A percentile compares a stretch with the other conserved stretches of the same genome.
Evolutionary conservation across 2,113 vertebrate species (phyloP).

Genomic region (Dasyurus viverrinus): DNA sequence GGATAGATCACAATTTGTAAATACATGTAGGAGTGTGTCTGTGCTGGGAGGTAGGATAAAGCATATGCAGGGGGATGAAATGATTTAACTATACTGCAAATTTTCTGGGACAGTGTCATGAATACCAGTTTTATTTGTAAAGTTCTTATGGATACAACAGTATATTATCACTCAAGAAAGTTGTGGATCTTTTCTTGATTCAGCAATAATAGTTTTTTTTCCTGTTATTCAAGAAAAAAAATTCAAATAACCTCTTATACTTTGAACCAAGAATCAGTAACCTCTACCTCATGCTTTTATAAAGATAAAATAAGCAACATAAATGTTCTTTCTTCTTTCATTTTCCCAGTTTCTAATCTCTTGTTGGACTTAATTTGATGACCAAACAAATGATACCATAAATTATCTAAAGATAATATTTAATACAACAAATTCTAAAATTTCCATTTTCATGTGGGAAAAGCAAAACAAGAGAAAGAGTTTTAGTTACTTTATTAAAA

Average conservation of each 20-base stretch:
- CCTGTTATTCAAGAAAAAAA: not conserved
- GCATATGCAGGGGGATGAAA: not conserved
- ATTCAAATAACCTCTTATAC: not conserved
- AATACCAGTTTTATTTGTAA: not conserved
- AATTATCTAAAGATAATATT: not conserved
- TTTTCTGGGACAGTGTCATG: not conserved
- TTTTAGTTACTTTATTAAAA: conserved; percentile 70
- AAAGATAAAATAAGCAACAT: not conserved
- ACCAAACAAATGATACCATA: not conserved
- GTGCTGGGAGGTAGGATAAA: not conserved
- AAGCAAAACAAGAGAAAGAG: not conserved
- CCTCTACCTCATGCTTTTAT: not conserved
- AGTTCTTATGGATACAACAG: not conserved
- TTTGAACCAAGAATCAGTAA: not conserved
- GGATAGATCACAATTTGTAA: not conserved
- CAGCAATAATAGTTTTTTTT: not conserved
- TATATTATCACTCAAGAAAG: not conserved
- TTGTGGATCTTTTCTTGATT: not conserved
- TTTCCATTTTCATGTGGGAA: not conserved
- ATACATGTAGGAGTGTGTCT: not conserved
- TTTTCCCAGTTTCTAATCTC: not conserved
- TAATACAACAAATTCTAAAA: not conserved
- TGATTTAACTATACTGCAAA: not conserved
- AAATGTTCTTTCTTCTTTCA: rapidly evolving
- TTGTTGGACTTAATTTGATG: no score